Conservation (phyloP, 2,888 invertebrate genomes). For the Herminia tarsipennalis region DNA sequence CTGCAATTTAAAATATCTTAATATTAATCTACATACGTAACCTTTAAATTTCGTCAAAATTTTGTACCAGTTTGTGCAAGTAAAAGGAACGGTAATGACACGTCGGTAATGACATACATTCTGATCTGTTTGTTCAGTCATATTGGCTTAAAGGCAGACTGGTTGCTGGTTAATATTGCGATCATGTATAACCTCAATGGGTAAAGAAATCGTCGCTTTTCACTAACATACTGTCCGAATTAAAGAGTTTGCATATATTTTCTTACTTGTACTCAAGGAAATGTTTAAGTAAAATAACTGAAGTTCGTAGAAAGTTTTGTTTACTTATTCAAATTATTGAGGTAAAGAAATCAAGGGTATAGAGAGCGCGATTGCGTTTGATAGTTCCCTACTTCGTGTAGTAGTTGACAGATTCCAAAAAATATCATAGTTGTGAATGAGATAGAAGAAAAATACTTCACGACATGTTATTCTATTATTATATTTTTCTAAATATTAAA, state of each 20-base stretch:
- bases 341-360: too few relatives aligned
- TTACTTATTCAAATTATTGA: too few relatives aligned
- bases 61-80: conserved; percentile 23
- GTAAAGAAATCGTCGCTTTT: conserved; percentile 21
- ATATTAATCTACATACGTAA: conserved; percentile 1
- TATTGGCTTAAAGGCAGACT: conserved; percentile 21
- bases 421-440: too few relatives aligned
- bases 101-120: not conserved
- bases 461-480: too few relatives aligned
- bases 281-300: too few relatives aligned
- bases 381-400: too few relatives aligned
- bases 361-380: too few relatives aligned
- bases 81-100: conserved; percentile 39
- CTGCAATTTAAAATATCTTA: conserved; percentile 9
- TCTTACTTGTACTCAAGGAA: not conserved
- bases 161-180: conserved; percentile 31
- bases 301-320: too few relatives aligned
- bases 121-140: conserved; percentile 15
- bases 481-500: too few relatives aligned
- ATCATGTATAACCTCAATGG: conserved; percentile 27
- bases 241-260: conserved; percentile 4
- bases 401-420: too few relatives aligned
- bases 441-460: too few relatives aligned
- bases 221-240: conserved; percentile 35
- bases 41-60: conserved; percentile 16